phyloP scores from a whole-genome alignment of 2,888 invertebrate genomes.

The Lasioglossum pauxillum region DNA sequence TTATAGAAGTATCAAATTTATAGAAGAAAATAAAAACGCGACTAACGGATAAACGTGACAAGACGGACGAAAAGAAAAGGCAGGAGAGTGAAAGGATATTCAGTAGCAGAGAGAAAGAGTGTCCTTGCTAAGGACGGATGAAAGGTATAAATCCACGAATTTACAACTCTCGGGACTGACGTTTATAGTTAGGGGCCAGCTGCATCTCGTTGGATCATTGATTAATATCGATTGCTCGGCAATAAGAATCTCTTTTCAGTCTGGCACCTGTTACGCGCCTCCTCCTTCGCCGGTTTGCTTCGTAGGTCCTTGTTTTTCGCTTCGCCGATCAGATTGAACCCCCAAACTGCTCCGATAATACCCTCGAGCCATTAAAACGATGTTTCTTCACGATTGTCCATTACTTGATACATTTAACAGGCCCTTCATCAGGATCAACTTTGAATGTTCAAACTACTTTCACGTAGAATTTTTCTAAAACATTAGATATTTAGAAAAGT shows the following conservation, averaged over 20 bases:
- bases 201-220: conserved; percentile 71
- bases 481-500: background rate
- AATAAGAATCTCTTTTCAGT: conserved; percentile 59
- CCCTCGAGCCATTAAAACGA: conserved; percentile 15
- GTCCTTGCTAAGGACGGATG: conserved; percentile 54
- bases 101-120: conserved; percentile 41
- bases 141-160: conserved; percentile 72
- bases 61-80: conserved; percentile 5
- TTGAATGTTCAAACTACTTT: background rate
- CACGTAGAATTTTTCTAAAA: background rate
- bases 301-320: conserved; percentile 20
- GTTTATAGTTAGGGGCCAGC: conserved; percentile 70
- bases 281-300: background rate
- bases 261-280: conserved; percentile 63
- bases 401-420: conserved; percentile 35
- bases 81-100: conserved; percentile 33
- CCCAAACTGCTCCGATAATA: conserved; percentile 30
- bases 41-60: conserved; percentile 32
- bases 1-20: background rate
- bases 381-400: conserved; percentile 14
- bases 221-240: conserved; percentile 71
- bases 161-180: conserved; percentile 72
- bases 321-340: conserved; percentile 15
- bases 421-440: background rate
- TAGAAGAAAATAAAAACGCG: background rate